phyloP scores from a whole-genome alignment of 2,888 invertebrate species.

The Microplitis deprimator region DNA sequence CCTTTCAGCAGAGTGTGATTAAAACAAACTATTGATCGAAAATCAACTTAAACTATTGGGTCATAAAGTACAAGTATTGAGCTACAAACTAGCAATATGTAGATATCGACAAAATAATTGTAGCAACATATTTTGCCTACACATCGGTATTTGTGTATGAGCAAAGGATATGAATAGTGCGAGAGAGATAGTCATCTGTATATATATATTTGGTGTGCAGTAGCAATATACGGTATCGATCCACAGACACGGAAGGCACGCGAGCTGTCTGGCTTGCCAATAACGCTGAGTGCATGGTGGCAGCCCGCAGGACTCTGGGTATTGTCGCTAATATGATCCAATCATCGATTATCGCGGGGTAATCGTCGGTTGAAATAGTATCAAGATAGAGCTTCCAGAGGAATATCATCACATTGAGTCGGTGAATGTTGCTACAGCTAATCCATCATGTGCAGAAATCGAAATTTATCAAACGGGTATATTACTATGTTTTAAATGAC shows the following conservation, averaged over 20 bases:
- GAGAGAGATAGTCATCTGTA: neutral
- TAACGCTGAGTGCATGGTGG: conserved; percentile 53
- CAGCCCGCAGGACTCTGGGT: conserved; percentile 43
- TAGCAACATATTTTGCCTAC: neutral
- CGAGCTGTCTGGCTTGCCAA: conserved; percentile 51
- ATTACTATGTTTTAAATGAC: too few species aligned
- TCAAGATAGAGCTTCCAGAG: conserved; percentile 39
- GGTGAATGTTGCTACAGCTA: too few species aligned
- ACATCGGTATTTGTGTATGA: neutral
- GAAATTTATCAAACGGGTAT: too few species aligned
- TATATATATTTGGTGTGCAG: neutral
- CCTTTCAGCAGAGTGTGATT: neutral
- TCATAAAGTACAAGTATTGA: neutral
- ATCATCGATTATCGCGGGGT: conserved; percentile 55
- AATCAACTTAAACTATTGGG: neutral
- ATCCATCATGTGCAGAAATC: too few species aligned
- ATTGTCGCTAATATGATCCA: conserved; percentile 58
- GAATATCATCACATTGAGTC: neutral
- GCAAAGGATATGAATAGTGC: neutral
- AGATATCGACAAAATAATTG: neutral
- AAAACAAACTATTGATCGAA: neutral
- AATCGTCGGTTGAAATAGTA: conserved; percentile 52
- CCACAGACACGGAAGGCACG: conserved; percentile 31
- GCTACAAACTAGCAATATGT: neutral
- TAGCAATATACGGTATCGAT: conserved; percentile 18